phyloP scores from a whole-genome alignment of 2,888 invertebrate species.

The Eudemis profundana region DNA sequence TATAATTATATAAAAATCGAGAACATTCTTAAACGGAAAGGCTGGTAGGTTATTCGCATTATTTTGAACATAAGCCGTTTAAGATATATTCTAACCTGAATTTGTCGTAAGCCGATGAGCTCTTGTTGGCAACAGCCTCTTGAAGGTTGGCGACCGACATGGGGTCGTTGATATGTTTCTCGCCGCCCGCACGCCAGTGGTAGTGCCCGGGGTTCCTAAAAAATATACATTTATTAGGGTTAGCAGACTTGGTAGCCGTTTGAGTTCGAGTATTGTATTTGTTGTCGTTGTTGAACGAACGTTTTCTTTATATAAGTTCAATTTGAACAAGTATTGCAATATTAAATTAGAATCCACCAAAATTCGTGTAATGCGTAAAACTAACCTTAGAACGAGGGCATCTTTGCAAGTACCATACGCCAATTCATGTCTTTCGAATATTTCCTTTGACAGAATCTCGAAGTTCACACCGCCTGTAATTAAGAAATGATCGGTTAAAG shows the following conservation, averaged over 20 bases:
- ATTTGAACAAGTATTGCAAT: too few relatives aligned
- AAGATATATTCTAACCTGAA: conserved; percentile 69
- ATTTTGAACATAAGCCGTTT: too few relatives aligned
- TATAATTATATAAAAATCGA: too few relatives aligned
- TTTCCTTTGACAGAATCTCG: conserved; percentile 94
- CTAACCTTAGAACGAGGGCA: conserved; percentile 88
- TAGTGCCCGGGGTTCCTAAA: conserved; percentile 95
- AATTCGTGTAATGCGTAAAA: too few relatives aligned
- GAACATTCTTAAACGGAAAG: too few relatives aligned
- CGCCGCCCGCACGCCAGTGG: conserved; percentile 99
- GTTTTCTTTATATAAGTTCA: too few relatives aligned
- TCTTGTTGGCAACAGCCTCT: conserved; percentile 95
- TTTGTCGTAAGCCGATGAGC: conserved; percentile 92
- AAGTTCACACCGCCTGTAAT: conserved; percentile 94
- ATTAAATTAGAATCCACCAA: too few relatives aligned
- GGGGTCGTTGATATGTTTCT: conserved; percentile 99
- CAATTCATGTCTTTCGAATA: conserved; percentile 91
- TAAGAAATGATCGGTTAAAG: too few relatives aligned
- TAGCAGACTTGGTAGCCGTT: too few relatives aligned
- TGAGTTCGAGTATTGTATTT: too few relatives aligned
- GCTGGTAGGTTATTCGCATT: too few relatives aligned
- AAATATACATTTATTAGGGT: conserved; percentile 63
- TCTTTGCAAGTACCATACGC: conserved; percentile 90
- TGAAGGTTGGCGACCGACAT: conserved; percentile 89
- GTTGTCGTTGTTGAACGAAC: too few relatives aligned